Conservation (phyloP, 2,888 invertebrate genomes). For the Steinernema scapterisci region DNA sequence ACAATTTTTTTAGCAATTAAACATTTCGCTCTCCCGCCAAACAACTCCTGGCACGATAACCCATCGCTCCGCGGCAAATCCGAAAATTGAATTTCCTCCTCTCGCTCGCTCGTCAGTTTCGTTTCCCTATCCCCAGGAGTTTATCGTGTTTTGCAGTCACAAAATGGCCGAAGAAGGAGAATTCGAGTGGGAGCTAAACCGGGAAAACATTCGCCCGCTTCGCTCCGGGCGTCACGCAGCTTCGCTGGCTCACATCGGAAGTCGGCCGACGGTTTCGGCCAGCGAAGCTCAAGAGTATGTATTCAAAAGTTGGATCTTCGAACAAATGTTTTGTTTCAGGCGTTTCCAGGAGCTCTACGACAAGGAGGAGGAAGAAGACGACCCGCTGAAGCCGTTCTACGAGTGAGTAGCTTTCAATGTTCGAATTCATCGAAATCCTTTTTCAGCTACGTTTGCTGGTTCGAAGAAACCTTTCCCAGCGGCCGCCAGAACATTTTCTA, state of each 20-base stretch:
- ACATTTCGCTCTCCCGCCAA: no score
- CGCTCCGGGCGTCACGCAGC: slow-evolving; percentile 2
- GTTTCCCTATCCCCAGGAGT: no score
- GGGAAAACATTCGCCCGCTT: slow-evolving; percentile 11
- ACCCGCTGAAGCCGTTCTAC: neutral
- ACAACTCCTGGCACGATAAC: neutral
- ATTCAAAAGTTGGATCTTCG: no score
- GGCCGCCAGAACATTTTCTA: slow-evolving; percentile 41
- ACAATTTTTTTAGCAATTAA: no score
- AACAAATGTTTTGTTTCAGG: neutral
- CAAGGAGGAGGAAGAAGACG: neutral
- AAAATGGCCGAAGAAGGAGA: neutral
- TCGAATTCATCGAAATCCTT: no score
- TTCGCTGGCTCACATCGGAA: neutral
- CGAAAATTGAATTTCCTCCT: no score
- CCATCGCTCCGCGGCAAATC: neutral
- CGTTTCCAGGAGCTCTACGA: neutral
- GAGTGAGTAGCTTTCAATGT: neutral
- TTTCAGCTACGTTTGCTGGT: slow-evolving; percentile 35
- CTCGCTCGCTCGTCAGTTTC: no score
- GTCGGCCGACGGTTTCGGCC: neutral
- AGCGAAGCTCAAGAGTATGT: slow-evolving; percentile 16
- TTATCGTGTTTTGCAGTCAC: no score
- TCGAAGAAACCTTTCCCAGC: slow-evolving; percentile 44
- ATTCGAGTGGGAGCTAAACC: slow-evolving; percentile 24